These are phyloP conservation scores for Phaonia tiefii DNA, from an alignment of 2,888 invertebrate species.

Conservation along the genomic window DNA sequence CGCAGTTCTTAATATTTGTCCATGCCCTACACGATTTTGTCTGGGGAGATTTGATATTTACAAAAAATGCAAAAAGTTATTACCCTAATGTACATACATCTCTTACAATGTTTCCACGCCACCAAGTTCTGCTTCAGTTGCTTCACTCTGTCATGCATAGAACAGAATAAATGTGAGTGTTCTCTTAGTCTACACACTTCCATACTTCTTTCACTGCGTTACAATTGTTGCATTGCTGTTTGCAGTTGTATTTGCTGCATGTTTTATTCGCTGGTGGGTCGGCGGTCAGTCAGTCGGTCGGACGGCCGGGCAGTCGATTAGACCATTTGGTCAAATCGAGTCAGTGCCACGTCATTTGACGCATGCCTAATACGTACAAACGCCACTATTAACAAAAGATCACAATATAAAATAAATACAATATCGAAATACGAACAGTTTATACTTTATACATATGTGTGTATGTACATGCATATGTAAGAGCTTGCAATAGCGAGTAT, in stretches of 20 bases:
- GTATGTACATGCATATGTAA: constrained; percentile 11
- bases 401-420: constrained; percentile 7
- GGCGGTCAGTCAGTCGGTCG: constrained; percentile 14
- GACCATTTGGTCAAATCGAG: constrained; percentile 28
- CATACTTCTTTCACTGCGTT: neutral
- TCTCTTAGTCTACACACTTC: neutral
- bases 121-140: too few species aligned
- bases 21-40: too few species aligned
- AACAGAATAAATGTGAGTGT: too few species aligned
- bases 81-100: too few species aligned
- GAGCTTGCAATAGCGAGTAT: constrained; percentile 9
- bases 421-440: neutral
- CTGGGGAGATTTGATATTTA: too few species aligned
- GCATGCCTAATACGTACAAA: constrained; percentile 45
- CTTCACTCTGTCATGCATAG: too few species aligned
- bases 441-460: constrained; percentile 11
- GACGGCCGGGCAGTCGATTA: constrained; percentile 11
- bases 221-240: constrained; percentile 40
- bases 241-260: neutral
- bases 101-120: too few species aligned
- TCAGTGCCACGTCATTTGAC: constrained; percentile 50
- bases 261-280: neutral
- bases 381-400: constrained; percentile 13
- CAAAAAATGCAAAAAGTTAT: too few species aligned
- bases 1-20: too few species aligned